These are phyloP conservation scores for Parelbella ahira DNA, from an alignment of 2,888 invertebrate species.

Conservation along the genomic window DNA sequence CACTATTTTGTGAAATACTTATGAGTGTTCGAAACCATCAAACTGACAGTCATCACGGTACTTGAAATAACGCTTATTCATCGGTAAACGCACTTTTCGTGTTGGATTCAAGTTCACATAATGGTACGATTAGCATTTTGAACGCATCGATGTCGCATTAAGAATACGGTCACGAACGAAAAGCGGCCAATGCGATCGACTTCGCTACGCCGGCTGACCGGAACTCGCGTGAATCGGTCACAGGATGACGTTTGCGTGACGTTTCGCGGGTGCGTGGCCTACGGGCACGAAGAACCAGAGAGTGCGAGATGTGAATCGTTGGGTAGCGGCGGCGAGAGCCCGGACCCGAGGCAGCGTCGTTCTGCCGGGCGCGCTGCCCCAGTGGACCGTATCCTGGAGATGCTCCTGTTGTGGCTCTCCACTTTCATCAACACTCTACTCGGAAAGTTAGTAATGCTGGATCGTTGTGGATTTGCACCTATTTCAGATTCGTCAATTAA, in stretches of 20 bases:
- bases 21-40: background rate
- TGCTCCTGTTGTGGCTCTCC: constrained; percentile 47
- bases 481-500: no score
- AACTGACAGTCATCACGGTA: background rate
- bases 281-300: background rate
- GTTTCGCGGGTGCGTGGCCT: constrained; percentile 9
- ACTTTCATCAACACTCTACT: constrained; percentile 40
- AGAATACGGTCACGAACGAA: constrained; percentile 17
- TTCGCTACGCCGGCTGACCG: constrained; percentile 7
- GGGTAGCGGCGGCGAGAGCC: background rate
- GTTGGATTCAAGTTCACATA: background rate
- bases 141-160: constrained; percentile 10
- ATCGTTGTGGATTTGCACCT: background rate
- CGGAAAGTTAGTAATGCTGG: constrained; percentile 46
- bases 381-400: constrained; percentile 43
- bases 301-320: background rate
- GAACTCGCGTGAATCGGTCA: constrained; percentile 1
- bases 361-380: constrained; percentile 3
- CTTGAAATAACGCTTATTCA: constrained; percentile 2
- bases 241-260: constrained; percentile 13
- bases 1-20: constrained; percentile 6
- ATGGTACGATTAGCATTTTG: constrained; percentile 5
- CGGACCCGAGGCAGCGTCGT: background rate
- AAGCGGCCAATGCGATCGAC: constrained; percentile 5
- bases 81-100: constrained; percentile 1